Base-by-base conservation (phyloP, 2,888 invertebrate species). In the Dione vanillae region DNA sequence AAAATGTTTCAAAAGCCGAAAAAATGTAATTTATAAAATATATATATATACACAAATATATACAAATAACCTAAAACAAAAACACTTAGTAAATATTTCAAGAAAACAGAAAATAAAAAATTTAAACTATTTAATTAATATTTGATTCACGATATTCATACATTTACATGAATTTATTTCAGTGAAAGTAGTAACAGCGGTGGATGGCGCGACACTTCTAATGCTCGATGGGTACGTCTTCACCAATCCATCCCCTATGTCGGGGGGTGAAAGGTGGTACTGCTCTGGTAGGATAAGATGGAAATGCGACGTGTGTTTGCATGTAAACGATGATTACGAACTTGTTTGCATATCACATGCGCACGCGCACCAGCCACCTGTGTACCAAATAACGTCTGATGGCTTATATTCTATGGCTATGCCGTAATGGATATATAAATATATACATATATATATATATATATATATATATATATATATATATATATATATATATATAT, bases 281-380 rank as follows among this genome's bases (percentile, higher is more conserved):
- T 92, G 93, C 75, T 89, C 92, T 0, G 93, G 92, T 1, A 82
- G 90, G 69, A 72, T 82, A 47, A 81, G 81, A 40, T 91, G 87
- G 86, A 84, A 85, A 5, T 92, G 92, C 78, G 85, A 76, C 20
- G 92, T 92, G 0, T 92, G 91, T 64, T 82, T 92, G 6, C 89
- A 91, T 64, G 92, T 92, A 27, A 92, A 93, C 74, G 92, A 92
- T 69, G 92, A 93, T 61, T 92, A 92, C 59, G 92, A 92, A 74
- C 83, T 93, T 7, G 90, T 92, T 35, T 91, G 89, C 70, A 84
- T 92, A 74, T 86, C 91, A 0, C 84, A 87, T 68, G 85, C 89
- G 65, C 93, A 93, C 73, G 82, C 85, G 1, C 93, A 93, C 70
- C 76, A 74, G 14, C 89, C 88, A 0, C 93, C 93, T 0, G 79